Conservation (phyloP, 2,888 invertebrate species). For the Papilio gigon region DNA sequence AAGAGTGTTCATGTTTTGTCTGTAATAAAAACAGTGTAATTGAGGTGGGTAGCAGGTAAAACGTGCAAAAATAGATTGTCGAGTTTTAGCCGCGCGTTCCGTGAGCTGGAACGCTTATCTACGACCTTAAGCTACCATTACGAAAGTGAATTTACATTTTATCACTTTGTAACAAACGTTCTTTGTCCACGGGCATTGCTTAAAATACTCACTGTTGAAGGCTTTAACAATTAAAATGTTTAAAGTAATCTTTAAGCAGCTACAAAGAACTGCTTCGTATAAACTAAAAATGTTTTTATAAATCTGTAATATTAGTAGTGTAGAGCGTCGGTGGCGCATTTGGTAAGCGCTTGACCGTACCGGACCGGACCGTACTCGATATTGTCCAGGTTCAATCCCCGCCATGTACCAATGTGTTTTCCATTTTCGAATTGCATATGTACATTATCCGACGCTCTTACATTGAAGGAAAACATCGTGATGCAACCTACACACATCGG, state of each 20-base stretch:
- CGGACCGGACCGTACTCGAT: too few relatives aligned
- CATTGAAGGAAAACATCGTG: too few relatives aligned
- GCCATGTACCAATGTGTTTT: too few relatives aligned
- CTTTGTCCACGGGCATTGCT: slow-evolving; percentile 10
- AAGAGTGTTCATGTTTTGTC: slow-evolving; percentile 4
- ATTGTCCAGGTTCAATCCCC: too few relatives aligned
- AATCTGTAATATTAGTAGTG: too few relatives aligned
- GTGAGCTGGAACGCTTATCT: slow-evolving; percentile 25
- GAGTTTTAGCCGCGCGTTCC: slow-evolving; percentile 14
- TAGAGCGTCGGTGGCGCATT: too few relatives aligned
- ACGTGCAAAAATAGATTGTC: slow-evolving; percentile 21
- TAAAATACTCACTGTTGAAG: slow-evolving; percentile 14
- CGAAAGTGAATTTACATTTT: slow-evolving; percentile 36
- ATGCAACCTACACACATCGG: too few relatives aligned
- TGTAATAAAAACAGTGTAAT: slow-evolving; percentile 6
- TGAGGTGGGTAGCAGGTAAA: slow-evolving; percentile 10
- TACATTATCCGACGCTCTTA: too few relatives aligned
- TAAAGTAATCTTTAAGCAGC: not conserved
- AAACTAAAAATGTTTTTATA: too few relatives aligned
- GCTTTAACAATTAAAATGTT: not conserved
- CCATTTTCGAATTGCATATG: too few relatives aligned
- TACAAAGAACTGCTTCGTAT: not conserved
- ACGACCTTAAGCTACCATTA: slow-evolving; percentile 30
- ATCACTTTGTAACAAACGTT: slow-evolving; percentile 31
- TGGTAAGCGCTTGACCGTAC: too few relatives aligned